phyloP scores from a whole-genome alignment of 92 coral and sea anemone genomes.

The Porites rus region DNA sequence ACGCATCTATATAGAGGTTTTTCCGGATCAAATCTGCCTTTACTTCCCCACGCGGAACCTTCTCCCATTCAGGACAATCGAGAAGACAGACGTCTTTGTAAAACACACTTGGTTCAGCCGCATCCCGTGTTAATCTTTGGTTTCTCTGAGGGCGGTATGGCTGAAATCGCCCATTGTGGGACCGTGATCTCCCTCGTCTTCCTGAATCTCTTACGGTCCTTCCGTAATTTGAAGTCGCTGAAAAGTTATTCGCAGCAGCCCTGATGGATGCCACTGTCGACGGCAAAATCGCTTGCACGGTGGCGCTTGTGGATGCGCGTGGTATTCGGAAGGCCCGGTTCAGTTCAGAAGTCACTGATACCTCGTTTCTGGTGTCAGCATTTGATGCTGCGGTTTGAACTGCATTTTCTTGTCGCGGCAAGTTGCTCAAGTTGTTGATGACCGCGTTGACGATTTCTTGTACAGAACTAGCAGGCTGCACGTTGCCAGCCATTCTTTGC shows the following conservation, averaged over 20 bases:
- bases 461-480: slow-evolving; percentile 1
- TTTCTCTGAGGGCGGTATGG: slow-evolving; percentile 22
- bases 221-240: too few species aligned
- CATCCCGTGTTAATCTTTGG: slow-evolving; percentile 23
- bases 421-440: slow-evolving; percentile 22
- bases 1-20: slow-evolving; percentile 40
- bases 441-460: slow-evolving; percentile 45
- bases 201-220: too few species aligned
- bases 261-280: too few species aligned
- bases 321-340: slow-evolving; percentile 46
- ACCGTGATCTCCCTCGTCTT: slow-evolving; percentile 25
- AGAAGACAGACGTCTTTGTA: slow-evolving; percentile 51
- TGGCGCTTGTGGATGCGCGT: too few species aligned
- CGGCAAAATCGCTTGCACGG: too few species aligned
- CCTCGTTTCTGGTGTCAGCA: slow-evolving; percentile 6
- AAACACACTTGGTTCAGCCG: slow-evolving; percentile 38
- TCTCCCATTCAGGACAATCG: slow-evolving; percentile 39
- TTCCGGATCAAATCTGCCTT: slow-evolving; percentile 27
- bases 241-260: too few species aligned
- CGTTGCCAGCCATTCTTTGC: slow-evolving; percentile 25
- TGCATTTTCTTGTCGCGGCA: slow-evolving; percentile 21
- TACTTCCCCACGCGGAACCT: slow-evolving; percentile 48
- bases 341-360: slow-evolving; percentile 38
- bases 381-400: slow-evolving; percentile 9
- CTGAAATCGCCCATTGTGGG: slow-evolving; percentile 36